Evolutionary conservation across 2,113 vertebrate genomes (phyloP), one percentile per base, ranked within the genome.

Genomic region (Grantiella picta): DNA sequence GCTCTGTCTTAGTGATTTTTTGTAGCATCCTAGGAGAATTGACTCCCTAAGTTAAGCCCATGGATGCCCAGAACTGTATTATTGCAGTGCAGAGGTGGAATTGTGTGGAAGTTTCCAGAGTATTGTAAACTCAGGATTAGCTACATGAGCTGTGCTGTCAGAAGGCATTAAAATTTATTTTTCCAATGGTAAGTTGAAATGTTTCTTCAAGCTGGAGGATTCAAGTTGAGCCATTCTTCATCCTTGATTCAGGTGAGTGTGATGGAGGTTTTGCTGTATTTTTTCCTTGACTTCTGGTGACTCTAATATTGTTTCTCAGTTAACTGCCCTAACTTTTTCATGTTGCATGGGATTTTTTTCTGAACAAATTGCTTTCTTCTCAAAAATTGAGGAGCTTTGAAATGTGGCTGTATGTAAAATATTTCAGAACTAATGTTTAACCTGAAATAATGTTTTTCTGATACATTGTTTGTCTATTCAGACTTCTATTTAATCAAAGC

Each of bases 351-450:
- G 31, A n/a, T 61, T 69, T 68, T 80, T 78, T 91, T 56, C 47
- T 89, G 38, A 89, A 87, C 23, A 68, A 89, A 63, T 53, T 27
- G 25, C 15, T 78, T 15, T 63, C 31, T 47, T 49, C 63, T 71
- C 35, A 52, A 45, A 68, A 75, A 64, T 68, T 11, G 42, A 63
- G 33, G 40, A 16, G 15, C 65, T 83, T 89, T 95, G 60, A 92
- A 79, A 82, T 84, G 54, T 73, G 90, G 13, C 83, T 85, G 23
- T 68, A 31, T 21, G 23, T 54, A 36, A 87, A 87, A 36, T 44
- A 85, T 35, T 54, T 95, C 31, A 61, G 84, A 89, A 95, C 87
- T 95, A 91, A 96, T 92, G 61, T 78, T 96, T 97, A 94, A 94
- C 92, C 53, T 71, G 45, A 77, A 77, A 49, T 49, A 69, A 50